Evolutionary conservation across 2,797 vertebrate genomes (phyloP).

Genomic region (Chiloscyllium punctatum): DNA sequence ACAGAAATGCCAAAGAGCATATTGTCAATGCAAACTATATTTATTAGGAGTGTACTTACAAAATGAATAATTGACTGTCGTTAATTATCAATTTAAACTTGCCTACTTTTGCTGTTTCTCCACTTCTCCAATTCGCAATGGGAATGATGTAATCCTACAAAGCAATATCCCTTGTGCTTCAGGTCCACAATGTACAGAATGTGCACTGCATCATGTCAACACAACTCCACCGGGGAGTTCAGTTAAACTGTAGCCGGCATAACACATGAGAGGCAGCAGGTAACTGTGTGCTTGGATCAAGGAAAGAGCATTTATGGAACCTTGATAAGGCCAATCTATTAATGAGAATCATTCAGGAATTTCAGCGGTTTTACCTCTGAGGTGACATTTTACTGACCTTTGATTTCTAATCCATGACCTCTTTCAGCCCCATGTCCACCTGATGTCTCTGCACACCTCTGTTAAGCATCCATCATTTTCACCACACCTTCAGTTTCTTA

Average conservation of each 20-base stretch:
- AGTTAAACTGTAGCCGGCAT: background rate
- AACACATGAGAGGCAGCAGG: background rate
- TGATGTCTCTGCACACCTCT: background rate
- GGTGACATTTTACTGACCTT: background rate
- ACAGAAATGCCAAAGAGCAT: constrained; percentile 6
- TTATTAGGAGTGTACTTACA: background rate
- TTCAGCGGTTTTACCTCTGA: background rate
- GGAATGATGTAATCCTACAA: background rate
- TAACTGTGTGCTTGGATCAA: background rate
- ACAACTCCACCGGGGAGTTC: background rate
- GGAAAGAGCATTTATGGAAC: background rate
- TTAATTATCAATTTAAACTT: constrained; percentile 6
- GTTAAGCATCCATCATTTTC: background rate
- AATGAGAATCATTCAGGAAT: background rate
- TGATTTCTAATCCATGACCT: background rate
- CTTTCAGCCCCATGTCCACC: background rate
- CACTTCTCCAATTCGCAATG: background rate
- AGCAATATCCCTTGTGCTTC: background rate
- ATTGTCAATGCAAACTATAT: background rate
- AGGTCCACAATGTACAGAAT: too few species aligned
- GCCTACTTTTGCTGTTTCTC: too few species aligned
- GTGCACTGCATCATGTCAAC: background rate
- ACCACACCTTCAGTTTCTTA: background rate
- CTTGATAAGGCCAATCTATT: background rate
- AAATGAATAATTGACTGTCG: background rate